Evolutionary conservation across 2,113 vertebrate genomes (phyloP).

Genomic region (Festucalex cinctus): DNA sequence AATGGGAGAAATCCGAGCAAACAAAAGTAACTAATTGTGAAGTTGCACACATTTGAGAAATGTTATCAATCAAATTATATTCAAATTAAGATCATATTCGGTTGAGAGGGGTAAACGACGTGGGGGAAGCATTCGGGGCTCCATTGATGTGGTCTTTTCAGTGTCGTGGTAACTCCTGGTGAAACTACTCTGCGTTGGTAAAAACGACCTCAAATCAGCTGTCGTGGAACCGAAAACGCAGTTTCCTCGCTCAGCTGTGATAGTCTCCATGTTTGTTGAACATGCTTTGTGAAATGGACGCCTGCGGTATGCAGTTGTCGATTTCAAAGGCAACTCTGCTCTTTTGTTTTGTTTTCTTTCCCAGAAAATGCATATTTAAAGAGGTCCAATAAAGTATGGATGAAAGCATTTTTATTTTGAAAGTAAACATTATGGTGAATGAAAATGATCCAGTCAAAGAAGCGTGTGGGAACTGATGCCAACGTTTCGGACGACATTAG

Average conservation of each 20-base stretch:
- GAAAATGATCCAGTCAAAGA: constrained; percentile 5
- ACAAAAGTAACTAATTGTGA: neutral
- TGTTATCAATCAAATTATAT: too few species aligned
- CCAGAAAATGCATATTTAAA: constrained; percentile 31
- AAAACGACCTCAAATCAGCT: too few species aligned
- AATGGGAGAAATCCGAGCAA: neutral
- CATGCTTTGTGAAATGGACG: too few species aligned
- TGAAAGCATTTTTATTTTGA: neutral
- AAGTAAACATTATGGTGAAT: neutral
- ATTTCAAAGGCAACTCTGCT: neutral
- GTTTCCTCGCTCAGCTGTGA: too few species aligned
- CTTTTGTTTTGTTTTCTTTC: neutral
- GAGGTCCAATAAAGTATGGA: constrained; percentile 29
- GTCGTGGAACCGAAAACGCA: too few species aligned
- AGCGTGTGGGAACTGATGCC: constrained; percentile 2
- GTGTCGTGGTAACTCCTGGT: too few species aligned
- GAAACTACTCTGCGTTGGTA: too few species aligned
- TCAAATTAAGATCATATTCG: too few species aligned
- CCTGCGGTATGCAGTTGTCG: neutral
- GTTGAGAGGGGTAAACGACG: too few species aligned
- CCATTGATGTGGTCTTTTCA: too few species aligned
- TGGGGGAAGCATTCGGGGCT: too few species aligned
- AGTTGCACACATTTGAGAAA: neutral
- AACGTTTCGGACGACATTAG: constrained; percentile 5
- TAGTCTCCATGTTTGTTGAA: too few species aligned